phyloP scores from a whole-genome alignment of 2,888 invertebrate genomes.

The Argyresthia goedartella region DNA sequence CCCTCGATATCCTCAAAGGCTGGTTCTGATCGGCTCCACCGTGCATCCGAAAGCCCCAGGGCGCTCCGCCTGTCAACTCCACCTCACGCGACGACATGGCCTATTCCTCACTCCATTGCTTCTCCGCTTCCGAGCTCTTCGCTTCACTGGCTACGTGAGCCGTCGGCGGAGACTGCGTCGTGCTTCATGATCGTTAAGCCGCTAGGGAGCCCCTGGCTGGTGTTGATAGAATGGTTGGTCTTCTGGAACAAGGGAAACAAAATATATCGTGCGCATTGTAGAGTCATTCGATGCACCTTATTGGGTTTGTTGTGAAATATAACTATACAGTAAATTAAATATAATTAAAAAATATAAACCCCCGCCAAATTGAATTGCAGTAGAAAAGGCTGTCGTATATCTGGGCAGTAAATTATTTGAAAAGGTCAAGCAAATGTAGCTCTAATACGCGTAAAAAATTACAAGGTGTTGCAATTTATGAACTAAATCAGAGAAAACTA shows the following conservation, averaged over 20 bases:
- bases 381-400: too few species aligned
- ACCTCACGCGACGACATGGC: constrained; percentile 80
- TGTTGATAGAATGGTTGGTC: neutral
- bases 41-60: constrained; percentile 92
- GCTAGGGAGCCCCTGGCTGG: neutral
- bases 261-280: neutral
- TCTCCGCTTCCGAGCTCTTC: constrained; percentile 16
- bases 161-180: constrained; percentile 22
- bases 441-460: too few species aligned
- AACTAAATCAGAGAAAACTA: too few species aligned
- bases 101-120: constrained; percentile 40
- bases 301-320: neutral
- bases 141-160: constrained; percentile 20
- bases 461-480: too few species aligned
- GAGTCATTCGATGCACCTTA: neutral
- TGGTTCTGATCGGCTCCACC: constrained; percentile 85
- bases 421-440: too few species aligned
- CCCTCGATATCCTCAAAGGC: constrained; percentile 84
- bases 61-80: constrained; percentile 83
- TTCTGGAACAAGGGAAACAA: neutral
- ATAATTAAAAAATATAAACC: too few species aligned
- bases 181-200: constrained; percentile 11
- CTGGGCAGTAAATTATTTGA: too few species aligned
- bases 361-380: too few species aligned
- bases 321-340: neutral